Evolutionary conservation across 2,888 invertebrate genomes (phyloP).

Genomic region (Meiosimyza platycephala): DNA sequence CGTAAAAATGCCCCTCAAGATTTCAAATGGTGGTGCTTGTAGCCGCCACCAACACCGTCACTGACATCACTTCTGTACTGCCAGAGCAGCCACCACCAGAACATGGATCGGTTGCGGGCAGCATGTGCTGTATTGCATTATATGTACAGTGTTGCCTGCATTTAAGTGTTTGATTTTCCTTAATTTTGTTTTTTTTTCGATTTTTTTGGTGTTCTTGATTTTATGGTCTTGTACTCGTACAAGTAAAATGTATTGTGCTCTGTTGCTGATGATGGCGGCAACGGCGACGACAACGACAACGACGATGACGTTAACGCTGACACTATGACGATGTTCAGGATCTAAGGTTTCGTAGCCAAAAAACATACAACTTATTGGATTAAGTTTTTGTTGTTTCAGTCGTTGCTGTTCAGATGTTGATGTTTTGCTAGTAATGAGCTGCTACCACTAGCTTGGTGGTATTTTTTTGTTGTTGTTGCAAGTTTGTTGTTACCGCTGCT

Average conservation of each 20-base stretch:
- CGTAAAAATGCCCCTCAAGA: neutral
- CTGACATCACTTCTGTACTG: neutral
- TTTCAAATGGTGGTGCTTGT: neutral
- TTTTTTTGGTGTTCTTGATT: slow-evolving; percentile 5
- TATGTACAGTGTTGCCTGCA: slow-evolving; percentile 1
- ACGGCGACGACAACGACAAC: slow-evolving; percentile 10
- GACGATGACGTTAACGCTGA: slow-evolving; percentile 4
- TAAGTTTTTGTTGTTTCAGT: slow-evolving; percentile 23
- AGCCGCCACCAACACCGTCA: neutral
- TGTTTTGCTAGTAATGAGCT: slow-evolving; percentile 22
- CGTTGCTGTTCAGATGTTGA: slow-evolving; percentile 24
- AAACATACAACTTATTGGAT: slow-evolving; percentile 7
- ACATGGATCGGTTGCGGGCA: neutral
- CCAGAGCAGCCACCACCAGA: neutral
- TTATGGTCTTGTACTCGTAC: neutral
- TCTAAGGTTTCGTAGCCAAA: slow-evolving; percentile 23
- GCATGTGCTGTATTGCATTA: no score
- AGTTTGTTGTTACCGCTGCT: slow-evolving; percentile 32
- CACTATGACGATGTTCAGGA: slow-evolving; percentile 5
- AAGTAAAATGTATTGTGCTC: no score
- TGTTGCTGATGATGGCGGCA: neutral
- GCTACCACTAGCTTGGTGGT: neutral
- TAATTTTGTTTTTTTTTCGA: neutral
- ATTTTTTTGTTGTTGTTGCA: slow-evolving; percentile 31
- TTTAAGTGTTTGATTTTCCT: neutral